phyloP scores from a whole-genome alignment of 1,140 invertebrate genomes.

The Brachionus angularis region DNA sequence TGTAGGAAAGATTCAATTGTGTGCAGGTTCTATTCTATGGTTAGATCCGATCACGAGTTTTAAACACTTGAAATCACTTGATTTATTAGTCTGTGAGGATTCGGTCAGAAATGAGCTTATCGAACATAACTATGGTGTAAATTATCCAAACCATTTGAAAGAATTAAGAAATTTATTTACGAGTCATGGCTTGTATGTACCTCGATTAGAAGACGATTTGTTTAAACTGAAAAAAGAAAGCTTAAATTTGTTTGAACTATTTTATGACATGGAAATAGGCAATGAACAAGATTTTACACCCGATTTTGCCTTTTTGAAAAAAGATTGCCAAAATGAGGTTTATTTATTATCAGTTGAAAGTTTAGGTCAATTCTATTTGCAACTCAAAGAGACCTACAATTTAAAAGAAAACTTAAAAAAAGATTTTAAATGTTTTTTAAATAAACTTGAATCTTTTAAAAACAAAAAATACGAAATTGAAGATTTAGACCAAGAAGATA shows the following conservation, averaged over 20 bases:
- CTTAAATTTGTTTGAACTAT: background rate
- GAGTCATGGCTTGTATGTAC: background rate
- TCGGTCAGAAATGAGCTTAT: conserved; percentile 14
- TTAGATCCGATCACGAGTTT: conserved; percentile 24
- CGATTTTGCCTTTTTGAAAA: conserved; percentile 2
- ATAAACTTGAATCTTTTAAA: no score
- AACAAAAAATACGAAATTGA: no score
- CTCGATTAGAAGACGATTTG: conserved; percentile 6
- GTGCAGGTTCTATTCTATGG: conserved; percentile 4
- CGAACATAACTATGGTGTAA: conserved; percentile 10
- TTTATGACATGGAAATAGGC: background rate
- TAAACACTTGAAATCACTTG: conserved; percentile 22
- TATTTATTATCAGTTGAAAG: conserved; percentile 1
- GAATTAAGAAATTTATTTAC: conserved; percentile 12
- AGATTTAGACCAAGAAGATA: background rate
- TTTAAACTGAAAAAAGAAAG: background rate
- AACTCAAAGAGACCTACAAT: background rate
- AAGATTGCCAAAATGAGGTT: background rate
- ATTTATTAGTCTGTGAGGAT: conserved; percentile 7
- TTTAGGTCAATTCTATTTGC: conserved; percentile 8
- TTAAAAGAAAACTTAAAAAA: no score
- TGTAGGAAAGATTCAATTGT: conserved; percentile 37
- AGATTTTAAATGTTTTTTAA: no score
- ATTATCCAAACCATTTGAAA: conserved; percentile 10
- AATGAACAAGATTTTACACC: conserved; percentile 14